Evolutionary conservation across 2,888 invertebrate species (phyloP), one percentile per base, ranked within the genome.

Genomic region (Cerastoderma edule): DNA sequence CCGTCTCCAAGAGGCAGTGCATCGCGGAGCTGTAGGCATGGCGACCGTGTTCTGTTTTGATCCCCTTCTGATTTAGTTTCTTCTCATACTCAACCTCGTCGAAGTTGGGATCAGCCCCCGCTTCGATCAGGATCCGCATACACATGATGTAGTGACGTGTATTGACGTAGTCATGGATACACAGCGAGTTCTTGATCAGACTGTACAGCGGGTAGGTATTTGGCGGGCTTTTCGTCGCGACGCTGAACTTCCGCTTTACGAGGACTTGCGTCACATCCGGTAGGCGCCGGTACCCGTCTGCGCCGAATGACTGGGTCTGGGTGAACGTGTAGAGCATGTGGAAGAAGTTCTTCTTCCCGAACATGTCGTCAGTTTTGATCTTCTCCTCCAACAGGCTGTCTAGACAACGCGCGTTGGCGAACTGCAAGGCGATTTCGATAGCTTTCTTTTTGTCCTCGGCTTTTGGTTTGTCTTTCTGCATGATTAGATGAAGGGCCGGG

Each of bases 131-230:
- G 19, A 87, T 69, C 39, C 83, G 70, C 66, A 87, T 32, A 65
- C 86, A 84, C 71, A 85, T 76, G n/a, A 88, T 68, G 74, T 88
- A 89, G 69, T 88, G 82, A 27, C 85, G 76, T 8, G 86, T 86
- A 69, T 85, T 85, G 53, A 78, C 78, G 65, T 86, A 86, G 65
- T 88, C 87, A 48, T 85, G 83, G 56, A 84, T 78, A 74, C 87
- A 87, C 50, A 89, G 72, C 1, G 87, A 75, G 69, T 89, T 86
- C 44, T 87, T 81, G 4, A 90, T 75, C n/a, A 90, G 72, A 54
- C 88, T 89, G 83, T 91, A 89, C 63, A 90, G 77, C 2, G 91
- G 91, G 69, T 87, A 90, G 0, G 89, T 88, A 50, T 90, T 85
- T 27, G 87, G 81, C 0, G 88, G 89, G n/a, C 60, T 71, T 50